Base-by-base conservation (phyloP, 2,113 vertebrate genomes). In the Falco punctatus region DNA sequence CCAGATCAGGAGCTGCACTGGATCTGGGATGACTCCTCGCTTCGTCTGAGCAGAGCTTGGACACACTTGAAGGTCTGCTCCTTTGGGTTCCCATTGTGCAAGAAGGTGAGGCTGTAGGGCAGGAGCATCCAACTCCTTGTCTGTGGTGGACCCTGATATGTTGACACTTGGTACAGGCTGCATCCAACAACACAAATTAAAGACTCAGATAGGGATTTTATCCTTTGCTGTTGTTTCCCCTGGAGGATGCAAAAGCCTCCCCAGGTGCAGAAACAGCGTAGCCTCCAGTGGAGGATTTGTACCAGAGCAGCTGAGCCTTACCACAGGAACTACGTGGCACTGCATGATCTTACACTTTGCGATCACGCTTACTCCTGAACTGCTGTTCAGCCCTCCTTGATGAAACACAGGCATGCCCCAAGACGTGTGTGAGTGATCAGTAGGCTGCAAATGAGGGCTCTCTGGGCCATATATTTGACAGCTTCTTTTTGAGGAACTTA, bases 241-340 rank as follows among this genome's bases (percentile, higher is more conserved):
- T 57, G 32, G 74, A 82, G 19, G 38, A 67, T 51, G 38, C 35
- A 38, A 82, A 42, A 55, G 52, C 74, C 32, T 38, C 69, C 62
- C 85, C 46, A 81, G 30, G n/a, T 79, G 28, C 17, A 82, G 62
- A 80, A 96, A 20, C 42, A 85, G 15, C 26, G 52, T 20, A 87
- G 70, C 18, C 55, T n/a, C 38, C 40, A 55, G 48, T 28, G 11
- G 24, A 82, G 28, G 38, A 75, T 92, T 61, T 82, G 38, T 64
- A 64, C 48, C 33, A 85, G 79, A 33, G 11, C 40, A 69, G 52
- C 48, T 92, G 83, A 46, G 22, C 54, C 62, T 75, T 80, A 42
- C 38, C n/a, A 38, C 0, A 0, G 28, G 62, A 83, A 8, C 28
- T 67, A 19, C 23, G 32, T 42, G n/a, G 20, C 67, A 32, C 61